Base-by-base conservation (phyloP, 2,113 vertebrate genomes). In the Corydoras maculifer region DNA sequence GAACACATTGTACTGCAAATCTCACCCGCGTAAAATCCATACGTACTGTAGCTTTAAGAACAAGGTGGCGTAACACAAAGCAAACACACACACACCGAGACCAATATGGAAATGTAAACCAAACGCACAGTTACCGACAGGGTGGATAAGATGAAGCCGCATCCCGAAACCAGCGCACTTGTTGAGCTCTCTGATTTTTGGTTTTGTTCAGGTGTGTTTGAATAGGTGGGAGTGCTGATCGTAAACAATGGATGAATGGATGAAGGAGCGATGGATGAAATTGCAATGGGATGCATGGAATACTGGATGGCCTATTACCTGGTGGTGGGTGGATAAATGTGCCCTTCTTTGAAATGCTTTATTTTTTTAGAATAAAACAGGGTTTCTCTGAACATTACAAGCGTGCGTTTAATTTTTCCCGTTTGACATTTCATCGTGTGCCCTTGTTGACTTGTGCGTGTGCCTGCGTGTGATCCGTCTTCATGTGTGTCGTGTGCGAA, bases 351-450 rank as follows among this genome's bases (percentile, higher is more conserved):
- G 35, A 43, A 43, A 87, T 88, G 87, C 91, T 90, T 91, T 91
- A 90, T 87, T 92, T 92, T 90, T 85, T 43, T 83, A 84, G 82
- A 86, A 87, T 83, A 83, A 82, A 87, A 85, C 88, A 86, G 86
- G 87, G 86, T 91, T 88, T 90, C 86, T 90, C 89, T 58, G 88
- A 89, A 83, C 85, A 79, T 81, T 83, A 84, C 84, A 78, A 85
- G 80, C 80, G 85, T 90, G 80, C 77, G 35, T 43, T 43, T 43
- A 82, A 82, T 82, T 83, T 84, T 82, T 69, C 78, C 35, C 18
- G 18, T 25, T 25, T 25, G 35, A 43, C 35, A 43, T 43, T 43
- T 43, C 8, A 18, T 75, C 49, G n/a, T 62, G 4, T 30, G 25
- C 55, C 18, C 48, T 13, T n/a, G 58, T 58, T 51, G 15, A 15